Evolutionary conservation across 2,113 vertebrate genomes (phyloP), one percentile per base, ranked within the genome.

Genomic region (Sander lucioperca): DNA sequence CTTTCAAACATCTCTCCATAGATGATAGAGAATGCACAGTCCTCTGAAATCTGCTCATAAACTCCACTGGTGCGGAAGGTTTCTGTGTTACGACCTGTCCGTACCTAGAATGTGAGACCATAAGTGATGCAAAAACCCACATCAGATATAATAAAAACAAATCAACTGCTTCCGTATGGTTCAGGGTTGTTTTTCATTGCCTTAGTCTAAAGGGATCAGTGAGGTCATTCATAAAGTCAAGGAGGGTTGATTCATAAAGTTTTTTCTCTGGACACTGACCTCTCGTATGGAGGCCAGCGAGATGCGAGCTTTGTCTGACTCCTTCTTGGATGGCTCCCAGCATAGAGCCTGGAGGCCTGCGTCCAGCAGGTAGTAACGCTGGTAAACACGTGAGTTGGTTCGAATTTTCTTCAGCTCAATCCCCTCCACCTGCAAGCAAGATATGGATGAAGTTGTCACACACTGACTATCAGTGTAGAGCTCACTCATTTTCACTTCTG

Each of bases 321-420:
- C 97, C 86, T 99, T 99, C 91, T 99, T 99, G 4, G 97, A 98
- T 8, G 97, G 97, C 45, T 99, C 97, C 97, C 97, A 99, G 72
- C 96, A 95, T 2, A 99, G 91, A 67, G 97, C 97, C 79, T 97
- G 97, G 93, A 98, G 97, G 74, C 97, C 97, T 0, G 97, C 94
- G 48, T 99, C 97, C 82, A 99, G 86, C 53, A 99, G 93, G 75
- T 97, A 99, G 51, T 98, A 98, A 3, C 97, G 92, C 56, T 97
- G 96, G 80, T 99, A 99, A 33, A 99, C 95, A 45, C 97, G 95
- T 0, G 97, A 97, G 93, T 97, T 97, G 78, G 97, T 97, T 13
- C 97, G 95, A 61, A 99, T 94, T 91, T 99, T 99, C 88, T 95
- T 97, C 88, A 99, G 95, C 86, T 99, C 97, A 0, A 96, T 97